Conservation (phyloP, 2,113 vertebrate genomes). For the Syrmaticus mikado region DNA sequence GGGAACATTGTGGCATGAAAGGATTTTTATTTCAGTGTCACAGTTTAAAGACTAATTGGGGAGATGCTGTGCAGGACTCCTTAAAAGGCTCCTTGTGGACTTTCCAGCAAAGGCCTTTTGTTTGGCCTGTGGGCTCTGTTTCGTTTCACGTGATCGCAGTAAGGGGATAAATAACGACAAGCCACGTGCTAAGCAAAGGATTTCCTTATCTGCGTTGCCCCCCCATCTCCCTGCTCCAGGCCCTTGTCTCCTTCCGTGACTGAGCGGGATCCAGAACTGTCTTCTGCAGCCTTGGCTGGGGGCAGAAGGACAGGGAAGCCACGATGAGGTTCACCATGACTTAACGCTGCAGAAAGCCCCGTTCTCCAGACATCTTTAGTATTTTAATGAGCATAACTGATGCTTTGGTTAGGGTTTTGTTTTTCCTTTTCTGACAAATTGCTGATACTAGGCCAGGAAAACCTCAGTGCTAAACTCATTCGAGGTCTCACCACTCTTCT, state of each 20-base stretch:
- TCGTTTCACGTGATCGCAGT: conserved; percentile 25
- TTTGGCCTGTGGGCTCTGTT: not conserved
- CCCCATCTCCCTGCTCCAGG: not conserved
- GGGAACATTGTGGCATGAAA: conserved; percentile 2
- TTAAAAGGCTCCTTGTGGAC: conserved; percentile 71
- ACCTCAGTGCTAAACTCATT: conserved; percentile 15
- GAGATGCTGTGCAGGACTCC: conserved; percentile 33
- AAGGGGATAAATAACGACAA: conserved; percentile 9
- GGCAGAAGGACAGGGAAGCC: not conserved
- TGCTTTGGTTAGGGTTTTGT: not conserved
- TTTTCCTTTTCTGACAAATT: conserved; percentile 9
- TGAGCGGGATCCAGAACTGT: not conserved
- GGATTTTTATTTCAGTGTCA: not conserved
- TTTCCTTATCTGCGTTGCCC: conserved; percentile 16
- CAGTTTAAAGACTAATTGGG: conserved; percentile 42
- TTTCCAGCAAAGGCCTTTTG: conserved; percentile 71
- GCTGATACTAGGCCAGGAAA: conserved; percentile 19
- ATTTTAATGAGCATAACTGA: conserved; percentile 50
- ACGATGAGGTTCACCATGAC: not conserved
- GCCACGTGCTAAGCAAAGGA: not conserved
- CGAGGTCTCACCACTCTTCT: rapidly evolving
- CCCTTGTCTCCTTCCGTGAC: not conserved
- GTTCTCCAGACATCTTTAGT: conserved; percentile 2
- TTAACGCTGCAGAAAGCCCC: conserved; percentile 25
- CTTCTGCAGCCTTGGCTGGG: not conserved